These are phyloP conservation scores for Triops longicaudatus DNA, from an alignment of 1,140 invertebrate genomes.

Conservation along the genomic window DNA sequence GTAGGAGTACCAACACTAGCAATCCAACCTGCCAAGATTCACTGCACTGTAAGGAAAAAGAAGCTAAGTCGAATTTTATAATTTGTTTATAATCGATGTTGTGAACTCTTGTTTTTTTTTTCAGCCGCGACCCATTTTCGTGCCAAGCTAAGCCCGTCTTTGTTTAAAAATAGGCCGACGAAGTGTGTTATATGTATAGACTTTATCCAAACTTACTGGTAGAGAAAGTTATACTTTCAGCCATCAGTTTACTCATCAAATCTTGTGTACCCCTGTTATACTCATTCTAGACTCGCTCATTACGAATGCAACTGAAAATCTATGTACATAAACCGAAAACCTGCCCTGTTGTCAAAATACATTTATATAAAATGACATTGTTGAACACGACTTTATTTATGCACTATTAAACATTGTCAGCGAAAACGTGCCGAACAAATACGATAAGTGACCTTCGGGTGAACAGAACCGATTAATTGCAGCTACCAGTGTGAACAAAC, in stretches of 20 bases:
- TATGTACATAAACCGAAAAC: background rate
- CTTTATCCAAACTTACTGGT: background rate
- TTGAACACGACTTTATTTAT: no score
- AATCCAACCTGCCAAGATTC: background rate
- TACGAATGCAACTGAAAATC: background rate
- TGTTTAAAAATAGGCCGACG: background rate
- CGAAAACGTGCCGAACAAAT: no score
- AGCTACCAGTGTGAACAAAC: background rate
- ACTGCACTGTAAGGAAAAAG: background rate
- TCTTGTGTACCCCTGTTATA: background rate
- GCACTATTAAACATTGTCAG: no score
- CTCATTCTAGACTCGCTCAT: background rate
- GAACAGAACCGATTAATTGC: background rate
- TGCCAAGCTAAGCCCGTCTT: background rate
- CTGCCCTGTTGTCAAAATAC: background rate
- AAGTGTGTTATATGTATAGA: background rate
- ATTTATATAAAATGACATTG: background rate
- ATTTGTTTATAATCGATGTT: background rate
- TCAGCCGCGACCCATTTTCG: constrained; percentile 1
- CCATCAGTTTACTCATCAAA: background rate
- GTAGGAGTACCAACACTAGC: background rate
- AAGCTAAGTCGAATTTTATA: background rate
- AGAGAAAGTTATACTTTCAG: background rate
- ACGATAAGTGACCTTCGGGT: no score
- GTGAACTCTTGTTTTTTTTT: background rate